phyloP scores from a whole-genome alignment of 2,888 invertebrate species.

The Orthosia cruda region DNA sequence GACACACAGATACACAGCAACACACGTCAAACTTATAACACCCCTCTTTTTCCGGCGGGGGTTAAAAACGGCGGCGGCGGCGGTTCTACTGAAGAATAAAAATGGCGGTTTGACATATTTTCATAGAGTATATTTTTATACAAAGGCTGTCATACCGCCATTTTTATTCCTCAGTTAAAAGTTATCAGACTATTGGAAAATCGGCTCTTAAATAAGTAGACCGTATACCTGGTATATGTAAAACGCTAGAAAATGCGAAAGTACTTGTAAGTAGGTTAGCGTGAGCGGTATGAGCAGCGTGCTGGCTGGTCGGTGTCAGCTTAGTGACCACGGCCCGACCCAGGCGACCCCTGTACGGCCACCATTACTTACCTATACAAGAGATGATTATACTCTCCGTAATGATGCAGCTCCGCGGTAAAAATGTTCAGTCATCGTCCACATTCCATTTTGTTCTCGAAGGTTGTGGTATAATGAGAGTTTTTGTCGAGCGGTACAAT shows the following conservation, averaged over 20 bases:
- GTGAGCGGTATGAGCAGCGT: background rate
- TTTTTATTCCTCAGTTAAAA: no score
- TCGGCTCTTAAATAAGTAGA: no score
- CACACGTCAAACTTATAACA: no score
- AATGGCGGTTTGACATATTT: no score
- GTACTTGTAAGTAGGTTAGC: slow-evolving; percentile 10
- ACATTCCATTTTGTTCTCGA: slow-evolving; percentile 15
- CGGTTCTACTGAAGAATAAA: no score
- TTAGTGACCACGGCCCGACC: slow-evolving; percentile 17
- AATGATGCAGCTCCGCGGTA: slow-evolving; percentile 7
- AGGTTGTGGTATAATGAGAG: slow-evolving; percentile 13
- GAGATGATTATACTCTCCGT: slow-evolving; percentile 18
- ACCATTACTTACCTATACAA: slow-evolving; percentile 24
- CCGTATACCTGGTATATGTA: background rate
- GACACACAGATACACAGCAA: no score
- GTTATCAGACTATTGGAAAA: no score
- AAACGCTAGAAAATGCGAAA: slow-evolving; percentile 7
- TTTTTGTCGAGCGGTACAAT: background rate
- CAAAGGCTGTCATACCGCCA: no score
- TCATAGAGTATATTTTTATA: no score
- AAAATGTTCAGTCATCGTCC: background rate
- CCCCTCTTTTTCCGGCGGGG: no score
- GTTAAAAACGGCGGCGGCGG: no score
- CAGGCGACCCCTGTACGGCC: background rate
- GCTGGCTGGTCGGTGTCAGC: slow-evolving; percentile 2